Conservation (phyloP, 2,888 invertebrate genomes). For the Drosophila flavopinicola region DNA sequence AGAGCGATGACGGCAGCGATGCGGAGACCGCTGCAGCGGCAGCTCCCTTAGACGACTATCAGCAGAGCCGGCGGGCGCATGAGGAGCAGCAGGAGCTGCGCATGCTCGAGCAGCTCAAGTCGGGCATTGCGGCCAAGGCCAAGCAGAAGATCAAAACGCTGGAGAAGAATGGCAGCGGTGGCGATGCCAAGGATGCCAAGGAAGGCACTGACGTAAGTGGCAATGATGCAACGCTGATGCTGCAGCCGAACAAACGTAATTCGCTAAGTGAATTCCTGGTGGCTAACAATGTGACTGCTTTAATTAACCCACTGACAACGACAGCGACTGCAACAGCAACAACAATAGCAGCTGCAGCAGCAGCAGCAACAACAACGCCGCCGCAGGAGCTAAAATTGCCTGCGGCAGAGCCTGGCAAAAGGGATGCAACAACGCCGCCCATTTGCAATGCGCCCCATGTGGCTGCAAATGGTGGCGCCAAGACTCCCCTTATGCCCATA, state of each 20-base stretch:
- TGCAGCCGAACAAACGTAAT: constrained; percentile 81
- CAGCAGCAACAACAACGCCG: constrained; percentile 30
- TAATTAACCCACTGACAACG: constrained; percentile 73
- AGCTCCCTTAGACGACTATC: constrained; percentile 84
- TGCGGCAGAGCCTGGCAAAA: constrained; percentile 33
- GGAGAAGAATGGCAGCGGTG: constrained; percentile 84
- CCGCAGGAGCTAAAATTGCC: constrained; percentile 21
- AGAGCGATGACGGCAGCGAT: constrained; percentile 87
- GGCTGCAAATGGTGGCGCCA: constrained; percentile 76
- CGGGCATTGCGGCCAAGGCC: constrained; percentile 89
- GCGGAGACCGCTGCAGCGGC: constrained; percentile 85
- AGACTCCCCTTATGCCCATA: constrained; percentile 61
- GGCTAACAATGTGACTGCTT: constrained; percentile 82
- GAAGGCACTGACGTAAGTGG: constrained; percentile 79
- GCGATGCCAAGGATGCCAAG: constrained; percentile 41
- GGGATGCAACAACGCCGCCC: constrained; percentile 75
- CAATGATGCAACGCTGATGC: constrained; percentile 26
- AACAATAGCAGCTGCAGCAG: constrained; percentile 10
- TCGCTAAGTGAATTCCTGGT: constrained; percentile 84
- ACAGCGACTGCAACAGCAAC: constrained; percentile 35
- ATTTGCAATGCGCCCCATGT: constrained; percentile 69
- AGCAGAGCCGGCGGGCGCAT: constrained; percentile 86
- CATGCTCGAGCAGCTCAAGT: constrained; percentile 88
- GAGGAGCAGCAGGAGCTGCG: constrained; percentile 88
- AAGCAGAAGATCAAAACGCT: constrained; percentile 87